These are phyloP conservation scores for Drosophila incognita DNA, from an alignment of 2,888 invertebrate genomes.

Conservation along the genomic window DNA sequence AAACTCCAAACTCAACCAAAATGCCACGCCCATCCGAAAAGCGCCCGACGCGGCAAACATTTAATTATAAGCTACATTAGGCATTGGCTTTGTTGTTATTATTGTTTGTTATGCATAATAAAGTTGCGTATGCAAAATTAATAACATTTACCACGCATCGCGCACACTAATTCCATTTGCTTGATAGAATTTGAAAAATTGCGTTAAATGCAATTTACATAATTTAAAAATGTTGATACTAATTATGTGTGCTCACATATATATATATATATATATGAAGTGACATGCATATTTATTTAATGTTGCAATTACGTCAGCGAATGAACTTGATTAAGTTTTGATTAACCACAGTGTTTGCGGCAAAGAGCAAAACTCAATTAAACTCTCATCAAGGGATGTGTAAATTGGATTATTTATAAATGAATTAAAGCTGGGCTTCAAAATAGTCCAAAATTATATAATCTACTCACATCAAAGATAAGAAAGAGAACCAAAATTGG, in stretches of 20 bases:
- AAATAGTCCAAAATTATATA: neutral
- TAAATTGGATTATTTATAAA: constrained; percentile 7
- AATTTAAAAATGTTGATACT: constrained; percentile 42
- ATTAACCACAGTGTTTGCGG: constrained; percentile 1
- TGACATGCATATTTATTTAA: constrained; percentile 54
- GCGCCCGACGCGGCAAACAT: constrained; percentile 40
- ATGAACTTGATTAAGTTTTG: constrained; percentile 39
- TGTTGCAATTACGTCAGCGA: constrained; percentile 35
- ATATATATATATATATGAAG: neutral
- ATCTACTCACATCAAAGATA: neutral
- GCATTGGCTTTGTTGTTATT: constrained; percentile 51
- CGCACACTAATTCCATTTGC: constrained; percentile 66
- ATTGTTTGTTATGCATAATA: constrained; percentile 70
- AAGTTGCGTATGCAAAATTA: constrained; percentile 78
- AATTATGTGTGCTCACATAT: constrained; percentile 16
- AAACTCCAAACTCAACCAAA: neutral
- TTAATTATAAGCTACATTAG: constrained; percentile 79
- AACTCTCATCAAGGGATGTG: neutral
- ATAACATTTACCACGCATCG: constrained; percentile 72
- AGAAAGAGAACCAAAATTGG: neutral
- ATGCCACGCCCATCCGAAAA: neutral
- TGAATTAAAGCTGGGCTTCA: neutral
- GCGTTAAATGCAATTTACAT: constrained; percentile 71
- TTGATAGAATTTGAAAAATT: constrained; percentile 67
- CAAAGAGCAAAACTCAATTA: constrained; percentile 7